Evolutionary conservation across 2,113 vertebrate species (phyloP).

Genomic region (Gallinago undulata): DNA sequence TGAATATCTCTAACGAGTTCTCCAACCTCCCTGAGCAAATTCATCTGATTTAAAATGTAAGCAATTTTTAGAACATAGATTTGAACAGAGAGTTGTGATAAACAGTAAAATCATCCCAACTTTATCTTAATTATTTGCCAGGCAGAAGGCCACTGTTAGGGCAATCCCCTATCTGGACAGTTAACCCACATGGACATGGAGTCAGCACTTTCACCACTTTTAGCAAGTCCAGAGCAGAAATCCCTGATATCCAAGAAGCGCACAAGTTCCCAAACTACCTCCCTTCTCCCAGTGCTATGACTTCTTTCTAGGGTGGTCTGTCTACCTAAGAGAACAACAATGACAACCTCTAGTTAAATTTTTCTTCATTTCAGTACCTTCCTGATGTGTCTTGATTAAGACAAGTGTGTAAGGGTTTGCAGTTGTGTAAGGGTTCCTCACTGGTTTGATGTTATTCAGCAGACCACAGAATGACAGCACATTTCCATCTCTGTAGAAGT

Average conservation of each 20-base stretch:
- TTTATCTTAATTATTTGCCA: neutral
- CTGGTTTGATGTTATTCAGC: neutral
- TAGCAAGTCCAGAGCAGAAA: neutral
- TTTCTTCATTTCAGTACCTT: neutral
- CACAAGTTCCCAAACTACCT: neutral
- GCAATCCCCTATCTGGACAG: neutral
- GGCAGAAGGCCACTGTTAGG: neutral
- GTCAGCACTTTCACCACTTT: neutral
- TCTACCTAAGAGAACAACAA: neutral
- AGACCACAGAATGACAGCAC: neutral
- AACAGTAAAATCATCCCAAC: neutral
- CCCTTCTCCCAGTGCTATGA: neutral
- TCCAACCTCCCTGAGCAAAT: neutral
- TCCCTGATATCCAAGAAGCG: neutral
- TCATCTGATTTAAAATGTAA: neutral
- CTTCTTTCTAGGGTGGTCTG: neutral
- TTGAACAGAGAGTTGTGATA: neutral
- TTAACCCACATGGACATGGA: neutral
- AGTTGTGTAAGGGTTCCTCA: neutral
- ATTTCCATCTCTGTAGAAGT: slow-evolving; percentile 17
- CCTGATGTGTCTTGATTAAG: neutral
- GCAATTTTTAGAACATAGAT: neutral
- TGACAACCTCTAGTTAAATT: neutral
- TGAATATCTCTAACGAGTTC: neutral
- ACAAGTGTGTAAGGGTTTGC: neutral